Evolutionary conservation across 2,797 vertebrate species (phyloP), one percentile per base, ranked within the genome.

Genomic region (Netta rufina): DNA sequence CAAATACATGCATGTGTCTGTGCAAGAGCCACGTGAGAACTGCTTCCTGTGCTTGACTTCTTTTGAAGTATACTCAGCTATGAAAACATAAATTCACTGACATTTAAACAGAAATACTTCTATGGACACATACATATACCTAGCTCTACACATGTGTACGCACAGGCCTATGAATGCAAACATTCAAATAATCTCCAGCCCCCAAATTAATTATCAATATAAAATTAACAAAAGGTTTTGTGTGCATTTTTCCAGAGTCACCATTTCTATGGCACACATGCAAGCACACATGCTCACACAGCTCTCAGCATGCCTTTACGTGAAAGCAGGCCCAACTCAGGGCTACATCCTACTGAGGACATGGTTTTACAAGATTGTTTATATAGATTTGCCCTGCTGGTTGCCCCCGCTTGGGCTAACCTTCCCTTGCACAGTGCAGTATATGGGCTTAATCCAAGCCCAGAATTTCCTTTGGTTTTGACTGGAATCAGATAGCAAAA

Each of bases 251-350:
- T 32, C 21, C 19, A 38, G 21, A 0, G 53, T 76, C n/a, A 3
- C 51, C 66, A 3, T 66, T 71, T 20, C 30, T 8, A 15, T 51
- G 24, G 30, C n/a, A 14, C 1, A 36, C 2, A 32, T 28, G 53
- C 47, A 70, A 74, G 9, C 32, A 84, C 66, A 33, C 1, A 58
- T n/a, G 1, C 27, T 58, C 2, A 27, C 13, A 18, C 17, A 54
- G 5, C 3, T 73, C 79, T 60, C 67, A 53, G 12, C 5, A 3
- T 62, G 36, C 69, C 36, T 92, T 93, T 89, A 76, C 19, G 39
- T 87, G 77, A 90, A 94, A 80, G 7, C 57, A 9, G 45, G 58
- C 62, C 83, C 92, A 91, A 86, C 17, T 58, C 67, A 84, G 72
- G 61, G 39, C 61, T 71, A 94, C 89, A 74, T 58, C 28, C 47